These are phyloP conservation scores for Trichacis sp. DNA, from an alignment of 2,888 invertebrate species.

Conservation along the genomic window DNA sequence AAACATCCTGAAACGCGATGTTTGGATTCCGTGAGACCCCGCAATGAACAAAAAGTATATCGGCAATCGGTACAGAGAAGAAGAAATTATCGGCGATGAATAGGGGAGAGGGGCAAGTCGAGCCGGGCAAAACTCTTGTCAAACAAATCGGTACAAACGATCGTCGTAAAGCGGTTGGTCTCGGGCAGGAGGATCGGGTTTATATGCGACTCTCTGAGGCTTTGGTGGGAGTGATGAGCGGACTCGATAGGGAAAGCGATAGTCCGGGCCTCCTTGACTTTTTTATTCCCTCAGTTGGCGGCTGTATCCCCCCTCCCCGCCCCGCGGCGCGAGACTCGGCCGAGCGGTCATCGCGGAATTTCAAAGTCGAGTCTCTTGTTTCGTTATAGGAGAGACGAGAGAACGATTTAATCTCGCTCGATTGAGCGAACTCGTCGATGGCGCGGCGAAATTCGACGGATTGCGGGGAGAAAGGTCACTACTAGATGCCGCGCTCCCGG, in stretches of 20 bases:
- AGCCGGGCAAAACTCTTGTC: slow-evolving; percentile 54
- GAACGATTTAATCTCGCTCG: slow-evolving; percentile 49
- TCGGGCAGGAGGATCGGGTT: slow-evolving; percentile 40
- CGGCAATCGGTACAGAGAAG: slow-evolving; percentile 11
- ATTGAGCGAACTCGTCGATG: slow-evolving; percentile 19
- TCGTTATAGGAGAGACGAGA: slow-evolving; percentile 23
- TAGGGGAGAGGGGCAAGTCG: slow-evolving; percentile 25
- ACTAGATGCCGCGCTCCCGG: no score
- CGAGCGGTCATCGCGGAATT: slow-evolving; percentile 53
- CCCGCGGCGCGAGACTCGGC: slow-evolving; percentile 53
- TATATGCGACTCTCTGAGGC: background rate
- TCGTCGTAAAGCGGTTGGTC: slow-evolving; percentile 66
- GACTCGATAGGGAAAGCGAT: slow-evolving; percentile 61
- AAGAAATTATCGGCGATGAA: slow-evolving; percentile 38
- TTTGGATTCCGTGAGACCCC: no score
- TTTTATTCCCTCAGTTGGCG: slow-evolving; percentile 9
- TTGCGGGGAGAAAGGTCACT: slow-evolving; percentile 44
- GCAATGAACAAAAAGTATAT: no score
- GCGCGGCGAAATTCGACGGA: slow-evolving; percentile 13
- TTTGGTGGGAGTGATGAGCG: slow-evolving; percentile 44
- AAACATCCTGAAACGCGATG: no score
- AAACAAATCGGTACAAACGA: slow-evolving; percentile 70
- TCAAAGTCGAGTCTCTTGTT: slow-evolving; percentile 43
- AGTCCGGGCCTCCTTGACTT: slow-evolving; percentile 43
- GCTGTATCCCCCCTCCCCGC: slow-evolving; percentile 46